These are phyloP conservation scores for Empidonax traillii DNA, from an alignment of 2,113 vertebrate genomes.

Conservation along the genomic window DNA sequence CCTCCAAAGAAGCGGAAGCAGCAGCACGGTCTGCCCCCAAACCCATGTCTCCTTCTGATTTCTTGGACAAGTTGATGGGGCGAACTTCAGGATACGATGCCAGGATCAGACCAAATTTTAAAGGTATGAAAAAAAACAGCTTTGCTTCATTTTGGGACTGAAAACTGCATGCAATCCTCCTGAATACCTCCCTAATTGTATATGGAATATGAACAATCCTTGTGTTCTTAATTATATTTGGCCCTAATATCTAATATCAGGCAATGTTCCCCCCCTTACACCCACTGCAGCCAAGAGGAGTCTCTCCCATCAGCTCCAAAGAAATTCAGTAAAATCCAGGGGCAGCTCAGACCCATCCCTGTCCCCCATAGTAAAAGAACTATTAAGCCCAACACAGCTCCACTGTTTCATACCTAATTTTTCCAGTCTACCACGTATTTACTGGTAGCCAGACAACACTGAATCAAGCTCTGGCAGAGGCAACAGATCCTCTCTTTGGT, in stretches of 20 bases:
- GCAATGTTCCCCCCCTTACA: neutral
- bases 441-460: neutral
- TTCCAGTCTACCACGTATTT: neutral
- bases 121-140: slow-evolving; percentile 79
- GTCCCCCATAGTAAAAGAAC: rapidly evolving
- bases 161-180: neutral
- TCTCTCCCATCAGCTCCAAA: neutral
- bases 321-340: neutral
- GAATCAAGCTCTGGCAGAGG: neutral
- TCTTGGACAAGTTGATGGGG: slow-evolving; percentile 98
- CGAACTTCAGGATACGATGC: slow-evolving; percentile 97
- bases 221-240: neutral
- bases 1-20: slow-evolving; percentile 93
- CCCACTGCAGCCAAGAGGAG: neutral
- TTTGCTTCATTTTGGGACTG: neutral
- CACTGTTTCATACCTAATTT: rapidly evolving
- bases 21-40: slow-evolving; percentile 89
- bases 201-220: neutral
- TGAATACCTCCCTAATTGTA: neutral
- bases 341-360: neutral
- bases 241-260: too few relatives aligned
- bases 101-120: slow-evolving; percentile 98
- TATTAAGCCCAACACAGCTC: neutral
- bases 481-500: neutral
- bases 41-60: slow-evolving; percentile 96